These are phyloP conservation scores for Mystacornis crossleyi DNA, from an alignment of 2,113 vertebrate species.

Conservation along the genomic window DNA sequence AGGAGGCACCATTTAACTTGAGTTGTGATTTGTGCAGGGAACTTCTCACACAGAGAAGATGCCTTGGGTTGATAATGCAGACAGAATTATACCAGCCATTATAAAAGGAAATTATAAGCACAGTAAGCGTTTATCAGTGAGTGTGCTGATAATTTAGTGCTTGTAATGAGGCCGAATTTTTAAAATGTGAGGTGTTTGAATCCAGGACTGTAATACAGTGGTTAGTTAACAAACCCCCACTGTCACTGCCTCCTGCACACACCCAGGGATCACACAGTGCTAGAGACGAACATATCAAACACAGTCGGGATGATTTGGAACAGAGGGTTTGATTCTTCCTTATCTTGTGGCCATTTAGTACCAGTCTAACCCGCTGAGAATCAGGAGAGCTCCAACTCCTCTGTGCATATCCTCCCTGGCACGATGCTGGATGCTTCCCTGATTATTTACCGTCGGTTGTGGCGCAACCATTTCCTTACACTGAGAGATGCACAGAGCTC, in stretches of 20 bases:
- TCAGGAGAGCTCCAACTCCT: background rate
- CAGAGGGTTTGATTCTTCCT: background rate
- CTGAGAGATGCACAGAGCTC: background rate
- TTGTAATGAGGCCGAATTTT: background rate
- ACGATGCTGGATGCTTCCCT: background rate
- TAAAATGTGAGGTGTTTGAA: background rate
- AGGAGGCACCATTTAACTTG: background rate
- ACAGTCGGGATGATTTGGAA: background rate
- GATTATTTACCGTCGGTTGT: background rate
- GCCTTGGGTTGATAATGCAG: background rate
- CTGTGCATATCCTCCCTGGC: background rate
- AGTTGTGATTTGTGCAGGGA: background rate
- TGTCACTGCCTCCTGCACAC: background rate
- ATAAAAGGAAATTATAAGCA: background rate
- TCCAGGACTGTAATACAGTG: fast-evolving
- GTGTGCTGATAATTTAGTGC: background rate
- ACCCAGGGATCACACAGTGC: background rate
- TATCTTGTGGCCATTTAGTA: background rate
- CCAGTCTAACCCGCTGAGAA: background rate
- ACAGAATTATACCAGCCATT: background rate
- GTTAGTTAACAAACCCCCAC: background rate
- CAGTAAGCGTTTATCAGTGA: background rate
- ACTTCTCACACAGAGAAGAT: background rate
- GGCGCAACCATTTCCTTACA: background rate
- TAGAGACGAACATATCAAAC: fast-evolving